These are phyloP conservation scores for Dolichallabes microphthalmus DNA, from an alignment of 2,113 vertebrate genomes.

Conservation along the genomic window DNA sequence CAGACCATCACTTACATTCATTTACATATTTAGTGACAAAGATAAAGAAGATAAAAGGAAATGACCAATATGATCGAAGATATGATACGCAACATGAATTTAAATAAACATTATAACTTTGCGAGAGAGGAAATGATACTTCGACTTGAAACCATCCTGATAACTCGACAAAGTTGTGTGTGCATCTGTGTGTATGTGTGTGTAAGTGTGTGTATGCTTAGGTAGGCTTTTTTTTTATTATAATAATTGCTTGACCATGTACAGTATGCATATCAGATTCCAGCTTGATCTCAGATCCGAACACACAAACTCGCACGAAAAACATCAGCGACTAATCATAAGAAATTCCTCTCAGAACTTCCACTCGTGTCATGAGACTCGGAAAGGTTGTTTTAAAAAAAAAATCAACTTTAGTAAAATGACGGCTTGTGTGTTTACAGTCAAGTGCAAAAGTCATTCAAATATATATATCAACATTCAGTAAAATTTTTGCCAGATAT, in stretches of 20 bases:
- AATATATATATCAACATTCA: not conserved
- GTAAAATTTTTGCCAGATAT: not conserved
- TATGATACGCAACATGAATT: not conserved
- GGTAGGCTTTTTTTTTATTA: not conserved
- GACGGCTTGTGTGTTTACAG: not conserved
- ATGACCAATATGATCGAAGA: not conserved
- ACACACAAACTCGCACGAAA: not conserved
- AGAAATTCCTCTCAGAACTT: conserved; percentile 8
- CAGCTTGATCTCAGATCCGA: not conserved
- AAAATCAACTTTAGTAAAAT: not conserved
- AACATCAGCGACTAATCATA: not conserved
- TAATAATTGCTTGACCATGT: not conserved
- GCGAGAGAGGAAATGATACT: not conserved
- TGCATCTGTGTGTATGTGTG: conserved; percentile 35
- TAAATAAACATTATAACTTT: not conserved
- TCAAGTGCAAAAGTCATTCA: not conserved
- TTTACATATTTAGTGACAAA: not conserved
- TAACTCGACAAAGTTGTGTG: not conserved
- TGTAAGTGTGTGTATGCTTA: conserved; percentile 20
- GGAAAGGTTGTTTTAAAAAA: not conserved
- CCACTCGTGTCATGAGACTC: not conserved
- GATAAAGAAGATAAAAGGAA: not conserved
- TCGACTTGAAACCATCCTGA: not conserved
- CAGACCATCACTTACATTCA: not conserved
- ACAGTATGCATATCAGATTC: conserved; percentile 12